A percentile compares a stretch with the other conserved stretches of the same genome.
Conservation (phyloP, 1,140 invertebrate species). For the Anastatus disparis region DNA sequence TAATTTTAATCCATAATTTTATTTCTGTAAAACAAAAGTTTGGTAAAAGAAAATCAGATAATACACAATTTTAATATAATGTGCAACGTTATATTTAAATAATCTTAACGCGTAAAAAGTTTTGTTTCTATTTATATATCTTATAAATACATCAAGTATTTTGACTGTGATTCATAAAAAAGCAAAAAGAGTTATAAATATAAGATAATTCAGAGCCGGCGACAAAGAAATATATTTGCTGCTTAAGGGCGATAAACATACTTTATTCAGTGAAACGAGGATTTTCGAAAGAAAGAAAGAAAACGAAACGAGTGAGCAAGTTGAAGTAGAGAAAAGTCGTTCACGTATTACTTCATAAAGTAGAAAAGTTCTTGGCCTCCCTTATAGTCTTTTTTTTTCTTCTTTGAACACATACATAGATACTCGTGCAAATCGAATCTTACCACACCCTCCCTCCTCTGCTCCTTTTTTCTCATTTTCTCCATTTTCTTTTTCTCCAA, state of each 20-base stretch:
- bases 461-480: conserved; percentile 23
- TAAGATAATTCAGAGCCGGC: too few relatives aligned
- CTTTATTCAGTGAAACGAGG: background rate
- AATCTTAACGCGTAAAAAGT: too few relatives aligned
- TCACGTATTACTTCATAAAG: conserved; percentile 36
- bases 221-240: conserved; percentile 20
- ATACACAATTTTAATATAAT: too few relatives aligned
- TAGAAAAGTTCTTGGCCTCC: conserved; percentile 25
- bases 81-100: too few relatives aligned
- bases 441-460: conserved; percentile 34
- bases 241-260: conserved; percentile 25
- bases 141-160: too few relatives aligned
- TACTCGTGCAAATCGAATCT: conserved; percentile 18
- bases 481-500: conserved; percentile 23
- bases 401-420: background rate
- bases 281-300: conserved; percentile 1
- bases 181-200: too few relatives aligned
- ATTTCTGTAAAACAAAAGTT: too few relatives aligned
- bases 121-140: too few relatives aligned
- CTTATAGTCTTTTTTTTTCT: background rate
- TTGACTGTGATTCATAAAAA: too few relatives aligned
- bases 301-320: background rate
- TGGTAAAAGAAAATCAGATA: too few relatives aligned
- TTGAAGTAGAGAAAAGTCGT: conserved; percentile 9
- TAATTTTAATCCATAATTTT: too few relatives aligned